phyloP scores from a whole-genome alignment of 2,113 vertebrate species.

The Phylloscopus trochiloides region DNA sequence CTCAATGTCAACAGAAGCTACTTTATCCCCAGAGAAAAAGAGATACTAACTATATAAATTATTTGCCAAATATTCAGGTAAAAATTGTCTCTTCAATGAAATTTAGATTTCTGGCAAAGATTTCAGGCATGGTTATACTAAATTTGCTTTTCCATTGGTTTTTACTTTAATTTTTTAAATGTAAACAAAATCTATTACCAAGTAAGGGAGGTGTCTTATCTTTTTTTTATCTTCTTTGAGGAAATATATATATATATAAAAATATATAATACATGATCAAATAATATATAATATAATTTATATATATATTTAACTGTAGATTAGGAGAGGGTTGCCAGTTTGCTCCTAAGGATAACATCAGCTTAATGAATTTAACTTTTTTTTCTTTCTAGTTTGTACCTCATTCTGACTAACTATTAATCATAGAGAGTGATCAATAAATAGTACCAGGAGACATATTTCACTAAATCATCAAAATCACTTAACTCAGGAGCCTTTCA shows the following conservation, averaged over 20 bases:
- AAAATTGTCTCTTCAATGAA: not conserved
- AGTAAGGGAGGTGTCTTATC: not conserved
- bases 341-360: not conserved
- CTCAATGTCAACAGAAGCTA: not conserved
- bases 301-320: not conserved
- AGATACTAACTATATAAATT: not conserved
- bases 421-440: not conserved
- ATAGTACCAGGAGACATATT: not conserved
- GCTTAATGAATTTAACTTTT: not conserved
- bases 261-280: not conserved
- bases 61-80: not conserved
- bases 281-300: too few species aligned
- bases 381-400: not conserved
- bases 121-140: not conserved
- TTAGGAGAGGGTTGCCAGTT: not conserved
- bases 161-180: not conserved
- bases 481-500: not conserved
- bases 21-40: not conserved
- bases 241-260: not conserved
- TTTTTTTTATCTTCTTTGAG: not conserved
- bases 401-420: not conserved
- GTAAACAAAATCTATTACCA: not conserved
- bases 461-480: not conserved
- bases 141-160: not conserved
- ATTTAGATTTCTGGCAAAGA: not conserved